Evolutionary conservation across 2,888 invertebrate species (phyloP).

Genomic region (Harmothoe impar): DNA sequence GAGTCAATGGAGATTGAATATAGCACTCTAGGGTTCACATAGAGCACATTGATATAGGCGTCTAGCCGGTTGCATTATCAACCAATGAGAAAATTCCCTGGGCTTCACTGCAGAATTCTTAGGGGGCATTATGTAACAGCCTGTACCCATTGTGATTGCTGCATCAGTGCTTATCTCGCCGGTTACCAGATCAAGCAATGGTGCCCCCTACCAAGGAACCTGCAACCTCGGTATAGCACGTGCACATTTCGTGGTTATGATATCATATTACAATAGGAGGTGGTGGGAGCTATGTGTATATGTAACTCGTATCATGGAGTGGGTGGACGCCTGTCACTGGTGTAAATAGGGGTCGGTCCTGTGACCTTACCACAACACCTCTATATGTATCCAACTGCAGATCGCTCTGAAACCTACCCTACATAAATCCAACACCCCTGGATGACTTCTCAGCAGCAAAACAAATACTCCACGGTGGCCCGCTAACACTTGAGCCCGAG

Average conservation of each 20-base stretch:
- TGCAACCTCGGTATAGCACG: slow-evolving; percentile 3
- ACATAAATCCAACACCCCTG: not conserved
- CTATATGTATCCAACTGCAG: not conserved
- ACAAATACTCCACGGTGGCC: slow-evolving; percentile 22
- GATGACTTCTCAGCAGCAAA: not conserved
- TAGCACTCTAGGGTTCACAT: too few relatives aligned
- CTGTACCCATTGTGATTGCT: too few relatives aligned
- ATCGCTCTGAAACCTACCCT: not conserved
- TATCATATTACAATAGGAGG: not conserved
- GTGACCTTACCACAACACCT: not conserved
- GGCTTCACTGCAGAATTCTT: too few relatives aligned
- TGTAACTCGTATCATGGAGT: not conserved
- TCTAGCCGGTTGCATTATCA: too few relatives aligned
- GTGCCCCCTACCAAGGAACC: too few relatives aligned
- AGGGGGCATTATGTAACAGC: too few relatives aligned
- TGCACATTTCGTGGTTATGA: not conserved
- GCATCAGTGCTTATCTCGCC: too few relatives aligned
- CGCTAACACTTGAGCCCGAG: not conserved
- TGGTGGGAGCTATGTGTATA: not conserved
- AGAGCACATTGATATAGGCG: too few relatives aligned
- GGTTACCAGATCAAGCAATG: too few relatives aligned
- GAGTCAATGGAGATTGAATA: too few relatives aligned
- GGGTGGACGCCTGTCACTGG: not conserved
- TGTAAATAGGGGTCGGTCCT: slow-evolving; percentile 15
- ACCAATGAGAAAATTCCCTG: too few relatives aligned